Base-by-base conservation (phyloP, 2,888 invertebrate genomes). In the Blastobasis lacticolella region DNA sequence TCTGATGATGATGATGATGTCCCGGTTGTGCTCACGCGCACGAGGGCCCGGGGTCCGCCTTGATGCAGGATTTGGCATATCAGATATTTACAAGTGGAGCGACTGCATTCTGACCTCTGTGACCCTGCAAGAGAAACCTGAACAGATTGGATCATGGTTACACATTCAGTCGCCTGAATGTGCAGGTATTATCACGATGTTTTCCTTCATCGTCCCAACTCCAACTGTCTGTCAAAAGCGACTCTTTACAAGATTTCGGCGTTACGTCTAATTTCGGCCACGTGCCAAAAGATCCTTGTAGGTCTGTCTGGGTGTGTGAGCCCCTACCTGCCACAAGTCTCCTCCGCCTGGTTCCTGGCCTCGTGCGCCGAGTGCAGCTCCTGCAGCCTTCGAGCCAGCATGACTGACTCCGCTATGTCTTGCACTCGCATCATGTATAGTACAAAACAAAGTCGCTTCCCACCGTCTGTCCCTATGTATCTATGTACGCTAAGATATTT, bases 331-430 rank as follows among this genome's bases (percentile, higher is more conserved):
- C 67, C 57, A 69, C 92, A 94, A 78, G 95, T 95, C 46, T 92
- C 91, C 71, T 96, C 96, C 1, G 94, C 94, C 3, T 94, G 73
- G 71, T 95, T 95, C 57, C 37, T 9, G 7, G 42, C 42, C 9
- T 42, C 42, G 42, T 42, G 42, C 4, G 42, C 42, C 42, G 42
- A 42, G 42, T 8, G 42, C 8, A 42, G 42, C 42, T 42, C 42
- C 8, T 6, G 9, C 42, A 42, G 42, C 9, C 41, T 6, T 9
- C 41, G 41, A 1, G 41, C 41, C 23, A 9, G 41, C 41, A 4
- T 8, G 7, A 40, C 6, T 4, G 3, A 45, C 10, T 45, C 10
- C 6, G 36, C 5, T 1, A 23, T 10, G 10, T 44, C 44, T 1
- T 5, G 44, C 10, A 44, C 44, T 3, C 44, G 9, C 44, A 10